Percentiles rank a stretch among this genome's conserved stretches.
Conservation (phyloP, 2,113 vertebrate genomes). For the Semnopithecus entellus region DNA sequence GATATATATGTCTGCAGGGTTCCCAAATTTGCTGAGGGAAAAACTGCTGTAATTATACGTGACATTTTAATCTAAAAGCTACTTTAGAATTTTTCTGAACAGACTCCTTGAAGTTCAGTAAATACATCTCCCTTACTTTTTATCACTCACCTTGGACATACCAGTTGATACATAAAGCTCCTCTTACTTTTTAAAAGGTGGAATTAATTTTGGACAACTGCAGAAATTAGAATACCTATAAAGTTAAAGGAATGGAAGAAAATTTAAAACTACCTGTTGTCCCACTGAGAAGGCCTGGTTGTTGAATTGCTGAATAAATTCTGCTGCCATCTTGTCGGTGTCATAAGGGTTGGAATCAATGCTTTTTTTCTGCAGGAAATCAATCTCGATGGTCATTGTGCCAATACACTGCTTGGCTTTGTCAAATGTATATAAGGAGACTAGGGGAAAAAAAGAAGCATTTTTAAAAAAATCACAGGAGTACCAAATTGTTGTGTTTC, state of each 20-base stretch:
- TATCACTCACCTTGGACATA: background rate
- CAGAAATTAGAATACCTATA: background rate
- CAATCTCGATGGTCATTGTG: slow-evolving; percentile 93
- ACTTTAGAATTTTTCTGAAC: background rate
- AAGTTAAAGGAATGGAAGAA: background rate
- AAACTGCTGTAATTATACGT: background rate
- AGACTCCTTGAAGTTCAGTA: background rate
- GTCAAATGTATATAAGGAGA: slow-evolving; percentile 93
- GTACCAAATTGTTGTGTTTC: background rate
- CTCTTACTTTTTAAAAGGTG: background rate
- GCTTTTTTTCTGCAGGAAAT: slow-evolving; percentile 97
- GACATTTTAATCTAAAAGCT: background rate
- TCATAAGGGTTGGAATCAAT: slow-evolving; percentile 95
- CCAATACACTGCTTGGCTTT: slow-evolving; percentile 94
- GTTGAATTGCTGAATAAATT: slow-evolving; percentile 95
- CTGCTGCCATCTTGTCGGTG: slow-evolving; percentile 94
- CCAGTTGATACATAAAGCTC: background rate
- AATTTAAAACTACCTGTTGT: slow-evolving; percentile 89
- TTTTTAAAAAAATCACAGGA: background rate
- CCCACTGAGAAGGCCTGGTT: slow-evolving; percentile 92
- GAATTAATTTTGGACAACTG: background rate
- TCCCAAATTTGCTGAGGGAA: slow-evolving; percentile 31
- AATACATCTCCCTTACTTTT: background rate
- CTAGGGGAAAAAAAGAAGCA: slow-evolving; percentile 75
- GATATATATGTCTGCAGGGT: background rate